Percentiles rank a stretch among this genome's conserved stretches.
phyloP scores from a whole-genome alignment of 2,797 vertebrate genomes.

The Acrossocheilus fasciatus region DNA sequence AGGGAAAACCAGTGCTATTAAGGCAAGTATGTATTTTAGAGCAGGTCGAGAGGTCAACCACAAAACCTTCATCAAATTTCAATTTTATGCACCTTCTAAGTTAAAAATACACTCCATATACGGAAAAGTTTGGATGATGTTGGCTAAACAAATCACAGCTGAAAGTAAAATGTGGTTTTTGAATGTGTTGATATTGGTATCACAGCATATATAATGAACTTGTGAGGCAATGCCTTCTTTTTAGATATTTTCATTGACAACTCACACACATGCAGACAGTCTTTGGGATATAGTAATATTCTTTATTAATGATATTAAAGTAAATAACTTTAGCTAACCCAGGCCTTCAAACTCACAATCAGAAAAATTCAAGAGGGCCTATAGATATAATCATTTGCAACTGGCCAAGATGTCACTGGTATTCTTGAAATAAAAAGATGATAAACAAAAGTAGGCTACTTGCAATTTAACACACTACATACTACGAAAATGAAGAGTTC shows the following conservation, averaged over 20 bases:
- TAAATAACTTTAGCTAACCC: neutral
- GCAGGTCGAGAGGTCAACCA: constrained; percentile 1
- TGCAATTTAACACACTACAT: neutral
- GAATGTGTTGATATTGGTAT: neutral
- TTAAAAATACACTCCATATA: neutral
- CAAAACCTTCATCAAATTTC: neutral
- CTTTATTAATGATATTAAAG: neutral
- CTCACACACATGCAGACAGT: neutral
- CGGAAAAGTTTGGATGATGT: neutral
- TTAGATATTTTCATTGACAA: neutral
- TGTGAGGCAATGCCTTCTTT: neutral
- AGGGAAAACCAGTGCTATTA: neutral
- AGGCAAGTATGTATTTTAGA: neutral
- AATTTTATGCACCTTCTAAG: neutral
- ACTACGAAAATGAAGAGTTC: neutral
- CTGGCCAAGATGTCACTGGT: neutral
- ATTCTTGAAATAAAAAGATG: neutral
- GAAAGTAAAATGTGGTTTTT: constrained; percentile 11
- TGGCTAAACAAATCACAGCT: constrained; percentile 11
- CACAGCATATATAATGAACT: neutral
- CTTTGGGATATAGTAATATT: neutral
- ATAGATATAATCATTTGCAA: neutral
- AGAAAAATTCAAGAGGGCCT: neutral
- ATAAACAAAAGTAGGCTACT: neutral
- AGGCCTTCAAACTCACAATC: neutral